A percentile compares a stretch with the other conserved stretches of the same genome.
Evolutionary conservation across 2,113 vertebrate genomes (phyloP).

Genomic region (Gobius niger): DNA sequence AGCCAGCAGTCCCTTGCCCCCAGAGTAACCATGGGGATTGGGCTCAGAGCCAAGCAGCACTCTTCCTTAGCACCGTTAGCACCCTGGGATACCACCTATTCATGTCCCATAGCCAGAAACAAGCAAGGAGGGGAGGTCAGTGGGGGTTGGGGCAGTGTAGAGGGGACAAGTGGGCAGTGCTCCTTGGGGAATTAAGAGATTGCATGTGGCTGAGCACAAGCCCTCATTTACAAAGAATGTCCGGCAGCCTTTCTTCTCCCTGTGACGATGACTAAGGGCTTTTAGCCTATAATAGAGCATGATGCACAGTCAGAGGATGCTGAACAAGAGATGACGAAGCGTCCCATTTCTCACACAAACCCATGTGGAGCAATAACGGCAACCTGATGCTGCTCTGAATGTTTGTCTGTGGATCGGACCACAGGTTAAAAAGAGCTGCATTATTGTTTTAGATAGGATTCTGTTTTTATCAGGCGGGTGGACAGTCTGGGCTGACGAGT

Average conservation of each 20-base stretch:
- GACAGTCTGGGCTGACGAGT: constrained; percentile 4
- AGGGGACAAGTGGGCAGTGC: not conserved
- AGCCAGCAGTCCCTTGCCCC: constrained; percentile 54
- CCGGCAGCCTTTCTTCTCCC: constrained; percentile 27
- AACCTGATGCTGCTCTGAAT: constrained; percentile 44
- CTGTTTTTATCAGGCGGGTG: not conserved
- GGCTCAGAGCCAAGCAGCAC: constrained; percentile 59
- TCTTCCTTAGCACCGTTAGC: constrained; percentile 43
- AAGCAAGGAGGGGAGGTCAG: not conserved
- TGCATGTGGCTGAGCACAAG: constrained; percentile 47
- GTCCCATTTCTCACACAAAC: constrained; percentile 53
- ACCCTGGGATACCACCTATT: constrained; percentile 63
- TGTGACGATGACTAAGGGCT: constrained; percentile 68
- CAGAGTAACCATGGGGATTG: constrained; percentile 73
- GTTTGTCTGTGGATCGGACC: constrained; percentile 19
- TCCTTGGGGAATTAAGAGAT: constrained; percentile 49
- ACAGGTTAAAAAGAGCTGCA: constrained; percentile 6
- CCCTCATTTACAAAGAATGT: constrained; percentile 66
- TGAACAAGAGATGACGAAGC: constrained; percentile 40
- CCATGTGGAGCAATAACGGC: constrained; percentile 38
- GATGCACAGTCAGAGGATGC: constrained; percentile 63
- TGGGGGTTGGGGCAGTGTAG: constrained; percentile 5
- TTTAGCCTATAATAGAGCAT: constrained; percentile 56
- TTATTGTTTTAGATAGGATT: constrained; percentile 24
- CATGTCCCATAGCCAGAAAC: constrained; percentile 36